A percentile compares a stretch with the other conserved stretches of the same genome.
Evolutionary conservation across 2,888 invertebrate species (phyloP).

Genomic region (Chymomyza procnemis): DNA sequence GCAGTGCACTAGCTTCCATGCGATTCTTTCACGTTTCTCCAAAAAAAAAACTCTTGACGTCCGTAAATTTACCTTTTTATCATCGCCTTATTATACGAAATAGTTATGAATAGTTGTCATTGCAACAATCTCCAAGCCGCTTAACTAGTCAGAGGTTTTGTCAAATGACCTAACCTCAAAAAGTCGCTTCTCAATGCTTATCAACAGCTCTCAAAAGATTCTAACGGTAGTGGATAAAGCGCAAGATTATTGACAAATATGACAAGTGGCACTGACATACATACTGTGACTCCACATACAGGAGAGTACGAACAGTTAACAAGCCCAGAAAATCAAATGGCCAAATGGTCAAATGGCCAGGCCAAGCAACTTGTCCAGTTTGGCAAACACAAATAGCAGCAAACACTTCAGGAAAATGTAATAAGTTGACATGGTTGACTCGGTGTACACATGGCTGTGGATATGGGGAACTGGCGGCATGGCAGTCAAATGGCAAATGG

Average conservation of each 20-base stretch:
- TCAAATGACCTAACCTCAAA: background rate
- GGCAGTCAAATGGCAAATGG: conserved; percentile 20
- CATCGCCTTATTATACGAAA: background rate
- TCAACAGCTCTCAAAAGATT: conserved; percentile 10
- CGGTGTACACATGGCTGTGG: conserved; percentile 20
- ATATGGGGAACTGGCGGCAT: conserved; percentile 32
- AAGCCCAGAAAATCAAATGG: conserved; percentile 29
- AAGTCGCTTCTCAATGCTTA: conserved; percentile 4
- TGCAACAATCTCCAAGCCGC: background rate
- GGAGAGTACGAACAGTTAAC: background rate
- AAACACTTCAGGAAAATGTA: conserved; percentile 49
- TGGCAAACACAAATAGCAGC: background rate
- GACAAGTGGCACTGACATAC: conserved; percentile 52
- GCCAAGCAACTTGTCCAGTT: background rate
- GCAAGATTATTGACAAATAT: conserved; percentile 51
- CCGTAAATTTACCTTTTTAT: background rate
- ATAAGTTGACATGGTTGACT: conserved; percentile 58
- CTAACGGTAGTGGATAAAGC: conserved; percentile 32
- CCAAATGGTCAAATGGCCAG: conserved; percentile 7
- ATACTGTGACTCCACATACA: conserved; percentile 9
- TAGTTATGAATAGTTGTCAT: background rate
- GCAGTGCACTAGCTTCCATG: too few relatives aligned
- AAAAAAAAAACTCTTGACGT: background rate
- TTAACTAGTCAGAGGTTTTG: background rate
- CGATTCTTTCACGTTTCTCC: too few relatives aligned